Evolutionary conservation across 2,888 invertebrate genomes (phyloP), one percentile per base, ranked within the genome.

Genomic region (Dasysyrphus albostriatus): DNA sequence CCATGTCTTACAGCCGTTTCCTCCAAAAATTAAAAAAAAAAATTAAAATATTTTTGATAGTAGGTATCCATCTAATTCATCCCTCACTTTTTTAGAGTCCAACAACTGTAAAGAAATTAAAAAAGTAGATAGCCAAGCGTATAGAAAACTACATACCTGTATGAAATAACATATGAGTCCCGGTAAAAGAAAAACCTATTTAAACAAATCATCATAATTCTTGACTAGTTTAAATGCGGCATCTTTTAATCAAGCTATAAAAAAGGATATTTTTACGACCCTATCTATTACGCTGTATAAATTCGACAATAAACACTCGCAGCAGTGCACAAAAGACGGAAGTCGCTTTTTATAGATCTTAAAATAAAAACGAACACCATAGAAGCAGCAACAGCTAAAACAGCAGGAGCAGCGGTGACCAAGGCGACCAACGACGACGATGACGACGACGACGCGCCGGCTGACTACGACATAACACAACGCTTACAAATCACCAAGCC

Each of bases 261-360:
- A 69, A 63, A 63, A 65, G n/a, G 61, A 42, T 32, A 24, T 44
- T 58, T 78, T 74, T 47, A 77, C 51, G 39, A 34, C 24, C 56
- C 39, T 56, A 49, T 61, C 49, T 51, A 65, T 69, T 56, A 37
- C 12, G 73, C 54, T 39, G 10, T 73, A 44, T 70, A 75, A 83
- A 80, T 70, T 47, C 56, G 58, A 69, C 37, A 74, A 24, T 63
- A 69, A 69, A 69, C 32, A n/a, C 54, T 69, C 37, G 16, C n/a
- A 54, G 24, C 19, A 8, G 44, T n/a, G 9, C 59, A 70, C 70
- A 75, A 81, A 54, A 72, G 84, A 75, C 81, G 81, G 81, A 81
- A 81, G 84, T 67, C 51, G 32, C 54, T 72, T 84, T 84, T 84
- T 81, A 84, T 72, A 51, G 75, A 34, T 65, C 63, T 37, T 58